Evolutionary conservation across 2,888 invertebrate genomes (phyloP).

Genomic region (Trypoxylon attenuatum): DNA sequence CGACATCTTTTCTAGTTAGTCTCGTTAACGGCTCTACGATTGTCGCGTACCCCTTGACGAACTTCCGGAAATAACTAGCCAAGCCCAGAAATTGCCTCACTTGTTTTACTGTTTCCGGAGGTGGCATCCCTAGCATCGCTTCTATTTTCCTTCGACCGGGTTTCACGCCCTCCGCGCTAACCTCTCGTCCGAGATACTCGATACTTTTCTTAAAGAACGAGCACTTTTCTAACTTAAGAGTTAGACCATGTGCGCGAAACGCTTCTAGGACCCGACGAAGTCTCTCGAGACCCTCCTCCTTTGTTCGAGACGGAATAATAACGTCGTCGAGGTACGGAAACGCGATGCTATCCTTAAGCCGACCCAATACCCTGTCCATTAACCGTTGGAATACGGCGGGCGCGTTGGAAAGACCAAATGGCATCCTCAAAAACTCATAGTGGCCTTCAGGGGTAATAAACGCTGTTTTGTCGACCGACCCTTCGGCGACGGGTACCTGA

Average conservation of each 20-base stretch:
- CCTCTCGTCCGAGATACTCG: constrained; percentile 1
- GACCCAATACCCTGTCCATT: not conserved
- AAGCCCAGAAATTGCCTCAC: not conserved
- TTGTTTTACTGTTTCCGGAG: not conserved
- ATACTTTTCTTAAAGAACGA: not conserved
- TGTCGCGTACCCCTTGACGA: not conserved
- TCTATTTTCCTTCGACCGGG: not conserved
- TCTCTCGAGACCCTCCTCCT: not conserved
- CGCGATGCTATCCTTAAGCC: not conserved
- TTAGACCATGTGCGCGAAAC: not conserved
- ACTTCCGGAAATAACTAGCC: constrained; percentile 11
- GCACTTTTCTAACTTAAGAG: constrained; percentile 13
- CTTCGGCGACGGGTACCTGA: constrained; percentile 7
- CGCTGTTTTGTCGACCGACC: constrained; percentile 4
- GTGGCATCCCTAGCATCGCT: not conserved
- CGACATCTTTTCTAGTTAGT: not conserved
- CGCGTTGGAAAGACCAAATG: not conserved
- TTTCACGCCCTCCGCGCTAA: not conserved
- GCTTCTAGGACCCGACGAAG: not conserved
- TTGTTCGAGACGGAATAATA: not conserved
- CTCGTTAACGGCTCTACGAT: not conserved
- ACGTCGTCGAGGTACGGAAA: constrained; percentile 9
- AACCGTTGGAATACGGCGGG: not conserved
- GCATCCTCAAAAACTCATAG: not conserved
- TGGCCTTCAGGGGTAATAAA: constrained; percentile 2